Conservation (phyloP, 2,797 vertebrate species). For the Sebastiscus tertius region DNA sequence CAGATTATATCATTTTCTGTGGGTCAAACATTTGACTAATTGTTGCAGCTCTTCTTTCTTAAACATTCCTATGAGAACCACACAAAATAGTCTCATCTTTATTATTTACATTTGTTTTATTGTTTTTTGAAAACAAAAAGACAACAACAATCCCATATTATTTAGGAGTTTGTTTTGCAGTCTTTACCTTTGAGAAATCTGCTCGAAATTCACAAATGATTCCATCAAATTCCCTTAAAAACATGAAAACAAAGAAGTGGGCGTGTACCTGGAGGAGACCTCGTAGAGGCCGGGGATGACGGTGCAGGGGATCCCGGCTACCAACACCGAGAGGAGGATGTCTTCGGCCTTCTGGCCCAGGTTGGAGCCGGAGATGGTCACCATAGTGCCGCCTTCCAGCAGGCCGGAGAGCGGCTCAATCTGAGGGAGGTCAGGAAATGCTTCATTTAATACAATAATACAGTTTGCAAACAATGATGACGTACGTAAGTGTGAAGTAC, state of each 20-base stretch:
- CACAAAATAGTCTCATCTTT: not conserved
- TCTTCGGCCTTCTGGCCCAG: slow-evolving; percentile 94
- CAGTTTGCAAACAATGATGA: too few species aligned
- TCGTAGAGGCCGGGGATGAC: slow-evolving; percentile 90
- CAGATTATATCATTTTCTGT: not conserved
- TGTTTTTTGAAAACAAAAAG: not conserved
- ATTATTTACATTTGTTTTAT: not conserved
- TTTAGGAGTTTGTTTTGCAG: not conserved
- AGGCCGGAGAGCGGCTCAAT: slow-evolving; percentile 93
- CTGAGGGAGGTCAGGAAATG: slow-evolving; percentile 65
- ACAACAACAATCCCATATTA: not conserved
- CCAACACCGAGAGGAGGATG: slow-evolving; percentile 89
- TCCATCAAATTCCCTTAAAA: not conserved
- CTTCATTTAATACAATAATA: not conserved
- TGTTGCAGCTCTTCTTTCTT: not conserved
- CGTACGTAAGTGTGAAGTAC: too few species aligned
- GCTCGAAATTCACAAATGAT: not conserved
- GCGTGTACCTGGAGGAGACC: slow-evolving; percentile 92
- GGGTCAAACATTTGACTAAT: not conserved
- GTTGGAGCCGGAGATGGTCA: slow-evolving; percentile 96
- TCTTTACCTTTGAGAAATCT: not conserved
- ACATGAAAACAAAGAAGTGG: not conserved
- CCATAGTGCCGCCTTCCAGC: slow-evolving; percentile 90
- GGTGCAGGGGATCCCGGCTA: slow-evolving; percentile 89
- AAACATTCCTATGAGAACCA: not conserved